Evolutionary conservation across 2,888 invertebrate species (phyloP).

Genomic region (Drosophila fulvimacula): DNA sequence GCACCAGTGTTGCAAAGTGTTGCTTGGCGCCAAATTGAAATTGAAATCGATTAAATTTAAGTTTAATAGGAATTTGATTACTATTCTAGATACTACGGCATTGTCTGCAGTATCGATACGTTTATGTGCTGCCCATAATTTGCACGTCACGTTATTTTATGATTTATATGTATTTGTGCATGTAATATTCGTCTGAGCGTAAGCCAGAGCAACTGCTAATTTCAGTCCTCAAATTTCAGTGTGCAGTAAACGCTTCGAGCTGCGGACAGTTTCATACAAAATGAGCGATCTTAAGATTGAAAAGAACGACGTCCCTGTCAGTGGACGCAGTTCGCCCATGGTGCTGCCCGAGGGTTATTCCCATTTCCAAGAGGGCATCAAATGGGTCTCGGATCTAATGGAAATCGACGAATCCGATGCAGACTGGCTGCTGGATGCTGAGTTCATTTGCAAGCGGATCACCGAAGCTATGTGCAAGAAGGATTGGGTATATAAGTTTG

Average conservation of each 20-base stretch:
- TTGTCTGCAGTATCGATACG: slow-evolving; percentile 11
- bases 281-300: slow-evolving; percentile 34
- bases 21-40: slow-evolving; percentile 32
- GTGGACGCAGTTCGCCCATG: slow-evolving; percentile 1
- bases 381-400: slow-evolving; percentile 51
- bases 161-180: not conserved
- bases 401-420: slow-evolving; percentile 52
- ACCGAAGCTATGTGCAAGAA: slow-evolving; percentile 54
- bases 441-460: slow-evolving; percentile 43
- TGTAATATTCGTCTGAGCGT: slow-evolving; percentile 16
- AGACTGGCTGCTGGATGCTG: slow-evolving; percentile 55
- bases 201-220: slow-evolving; percentile 3
- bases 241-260: slow-evolving; percentile 7
- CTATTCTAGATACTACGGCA: not conserved
- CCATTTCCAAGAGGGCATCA: slow-evolving; percentile 61
- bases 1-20: slow-evolving; percentile 31
- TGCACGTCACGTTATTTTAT: not conserved
- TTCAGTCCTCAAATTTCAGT: slow-evolving; percentile 31
- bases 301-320: slow-evolving; percentile 14
- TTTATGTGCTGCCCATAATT: not conserved
- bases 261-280: slow-evolving; percentile 3
- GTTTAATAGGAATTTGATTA: not conserved
- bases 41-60: not conserved
- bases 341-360: slow-evolving; percentile 38
- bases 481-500: slow-evolving; percentile 52